Base-by-base conservation (phyloP, 2,797 vertebrate genomes). In the Tapera naevia region DNA sequence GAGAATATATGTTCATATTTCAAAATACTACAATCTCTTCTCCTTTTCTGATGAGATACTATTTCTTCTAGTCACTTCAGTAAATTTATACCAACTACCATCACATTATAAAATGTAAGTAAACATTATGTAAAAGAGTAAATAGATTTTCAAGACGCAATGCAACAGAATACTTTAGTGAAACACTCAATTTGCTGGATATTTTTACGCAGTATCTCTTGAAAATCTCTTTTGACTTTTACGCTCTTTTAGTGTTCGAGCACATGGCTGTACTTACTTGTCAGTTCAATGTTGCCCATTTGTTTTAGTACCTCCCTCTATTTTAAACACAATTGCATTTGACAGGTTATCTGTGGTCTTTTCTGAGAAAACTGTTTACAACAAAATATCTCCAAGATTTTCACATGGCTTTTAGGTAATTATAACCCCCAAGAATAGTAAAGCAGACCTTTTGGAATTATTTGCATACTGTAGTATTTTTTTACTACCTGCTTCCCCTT, bases 121-220 rank as follows among this genome's bases (percentile, higher is more conserved):
- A 64, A 30, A 71, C 5, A 18, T 45, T 14, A 46, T 3, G 1
- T 39, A 46, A 54, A 86, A n/a, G 7, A 62, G 4, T 37, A 51
- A 24, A n/a, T 11, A 37, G 9, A 50, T 84, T 71, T 48, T 10
- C 50, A 74, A 60, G 35, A 17, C 70, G 7, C 17, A 86, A 39
- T 0, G 2, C 2, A 37, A n/a, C 11, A 71, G n/a, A 69, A 66
- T 17, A 2, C 0, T 69, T 70, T 64, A 30, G 3, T 35, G n/a
- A 78, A 86, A 25, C 1, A 7, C 41, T 56, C 19, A 24, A 1
- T 32, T 70, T 88, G 30, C 15, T 48, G 15, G 1, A 2, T 83
- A 39, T 30, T 73, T 87, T 89, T 76, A 51, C 6, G 19, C 1
- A 16, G 7, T 11, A 25, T 10, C 41, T 14, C 76, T 11, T 41